Percentiles rank a stretch among this genome's conserved stretches.
These are phyloP conservation scores for Protonemura montana DNA, from an alignment of 2,888 invertebrate genomes.

Conservation along the genomic window DNA sequence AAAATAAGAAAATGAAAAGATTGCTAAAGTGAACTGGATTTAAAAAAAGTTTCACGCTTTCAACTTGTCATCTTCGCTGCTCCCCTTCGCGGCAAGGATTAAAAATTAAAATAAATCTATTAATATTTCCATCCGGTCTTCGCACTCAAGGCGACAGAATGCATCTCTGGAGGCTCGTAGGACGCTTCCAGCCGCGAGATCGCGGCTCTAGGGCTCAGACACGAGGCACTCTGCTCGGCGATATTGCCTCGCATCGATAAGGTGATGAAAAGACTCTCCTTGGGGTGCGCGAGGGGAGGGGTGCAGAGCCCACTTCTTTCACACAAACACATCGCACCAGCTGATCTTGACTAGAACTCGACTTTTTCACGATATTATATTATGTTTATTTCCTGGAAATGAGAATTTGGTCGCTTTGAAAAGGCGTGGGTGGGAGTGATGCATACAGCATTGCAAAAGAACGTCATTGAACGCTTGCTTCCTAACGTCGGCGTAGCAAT, in stretches of 20 bases:
- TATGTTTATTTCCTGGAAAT: not conserved
- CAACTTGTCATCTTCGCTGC: not conserved
- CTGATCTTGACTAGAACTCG: not conserved
- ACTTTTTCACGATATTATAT: not conserved
- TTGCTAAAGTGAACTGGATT: not conserved
- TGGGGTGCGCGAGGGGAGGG: too few relatives aligned
- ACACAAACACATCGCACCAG: not conserved
- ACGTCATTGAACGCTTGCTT: not conserved
- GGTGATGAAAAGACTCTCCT: not conserved
- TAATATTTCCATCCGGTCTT: not conserved
- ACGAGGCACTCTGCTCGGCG: not conserved
- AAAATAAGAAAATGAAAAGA: not conserved
- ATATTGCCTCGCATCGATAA: not conserved
- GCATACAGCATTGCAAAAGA: not conserved
- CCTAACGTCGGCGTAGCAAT: too few relatives aligned
- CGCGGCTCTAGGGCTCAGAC: too few relatives aligned
- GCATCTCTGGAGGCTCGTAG: not conserved
- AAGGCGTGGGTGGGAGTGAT: not conserved
- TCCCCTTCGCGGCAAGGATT: not conserved
- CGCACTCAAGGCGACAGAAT: not conserved
- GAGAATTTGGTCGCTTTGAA: not conserved
- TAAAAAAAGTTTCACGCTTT: not conserved
- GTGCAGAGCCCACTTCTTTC: not conserved
- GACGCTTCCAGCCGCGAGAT: not conserved
- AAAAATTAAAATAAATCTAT: constrained; percentile 12